Conservation (phyloP, 2,113 vertebrate species). For the Calonectris borealis region DNA sequence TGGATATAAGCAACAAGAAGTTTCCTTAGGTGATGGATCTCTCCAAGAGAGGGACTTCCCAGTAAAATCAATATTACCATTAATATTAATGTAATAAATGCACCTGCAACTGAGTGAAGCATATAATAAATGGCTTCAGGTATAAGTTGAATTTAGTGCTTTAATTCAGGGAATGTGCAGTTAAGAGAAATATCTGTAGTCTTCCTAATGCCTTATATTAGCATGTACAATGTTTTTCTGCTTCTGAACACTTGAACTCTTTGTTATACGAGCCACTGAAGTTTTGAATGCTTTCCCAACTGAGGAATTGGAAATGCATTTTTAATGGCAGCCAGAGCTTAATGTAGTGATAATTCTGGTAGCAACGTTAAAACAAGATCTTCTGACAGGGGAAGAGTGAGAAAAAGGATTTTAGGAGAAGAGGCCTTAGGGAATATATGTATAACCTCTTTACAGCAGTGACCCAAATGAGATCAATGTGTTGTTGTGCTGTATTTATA, state of each 20-base stretch:
- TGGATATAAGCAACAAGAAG: neutral
- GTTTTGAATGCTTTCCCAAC: neutral
- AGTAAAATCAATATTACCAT: neutral
- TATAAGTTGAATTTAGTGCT: neutral
- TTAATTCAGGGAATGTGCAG: neutral
- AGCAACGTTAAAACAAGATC: neutral
- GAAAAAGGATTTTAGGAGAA: constrained; percentile 14
- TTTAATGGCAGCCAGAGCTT: constrained; percentile 4
- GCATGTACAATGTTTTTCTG: neutral
- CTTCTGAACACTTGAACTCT: neutral
- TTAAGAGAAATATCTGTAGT: neutral
- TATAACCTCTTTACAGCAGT: neutral
- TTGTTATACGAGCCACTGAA: neutral
- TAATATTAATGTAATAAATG: constrained; percentile 4
- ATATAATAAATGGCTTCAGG: neutral
- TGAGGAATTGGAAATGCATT: neutral
- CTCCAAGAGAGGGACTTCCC: neutral
- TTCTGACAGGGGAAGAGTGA: neutral
- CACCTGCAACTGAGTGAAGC: neutral
- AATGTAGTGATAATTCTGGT: neutral
- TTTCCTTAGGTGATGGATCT: neutral
- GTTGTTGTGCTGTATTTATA: neutral
- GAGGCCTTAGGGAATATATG: neutral
- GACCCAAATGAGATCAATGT: neutral
- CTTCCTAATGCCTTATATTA: neutral